Percentiles rank a stretch among this genome's conserved stretches.
Evolutionary conservation across 2,888 invertebrate genomes (phyloP).

Genomic region (Galerucella nymphaeae): DNA sequence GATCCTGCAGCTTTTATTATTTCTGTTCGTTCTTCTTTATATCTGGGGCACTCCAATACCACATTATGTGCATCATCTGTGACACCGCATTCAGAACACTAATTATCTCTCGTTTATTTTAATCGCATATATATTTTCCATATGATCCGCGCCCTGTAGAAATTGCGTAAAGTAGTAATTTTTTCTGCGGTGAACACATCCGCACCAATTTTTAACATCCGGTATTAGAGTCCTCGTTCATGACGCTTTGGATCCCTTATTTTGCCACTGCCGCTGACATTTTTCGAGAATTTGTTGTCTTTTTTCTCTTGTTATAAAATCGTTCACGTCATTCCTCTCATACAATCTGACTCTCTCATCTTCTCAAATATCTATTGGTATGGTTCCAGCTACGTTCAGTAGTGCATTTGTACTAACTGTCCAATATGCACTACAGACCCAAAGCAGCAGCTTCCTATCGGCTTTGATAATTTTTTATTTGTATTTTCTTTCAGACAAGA

Average conservation of each 20-base stretch:
- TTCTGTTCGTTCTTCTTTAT: no score
- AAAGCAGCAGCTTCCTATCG: not conserved
- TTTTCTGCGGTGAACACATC: slow-evolving; percentile 11
- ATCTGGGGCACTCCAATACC: not conserved
- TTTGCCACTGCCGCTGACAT: slow-evolving; percentile 22
- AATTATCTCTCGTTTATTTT: not conserved
- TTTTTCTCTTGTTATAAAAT: not conserved
- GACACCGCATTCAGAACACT: not conserved
- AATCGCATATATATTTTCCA: not conserved
- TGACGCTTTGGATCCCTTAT: not conserved
- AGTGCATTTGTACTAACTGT: not conserved
- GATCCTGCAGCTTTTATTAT: not conserved
- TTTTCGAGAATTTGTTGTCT: not conserved
- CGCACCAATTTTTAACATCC: slow-evolving; percentile 2
- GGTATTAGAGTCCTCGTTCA: slow-evolving; percentile 25
- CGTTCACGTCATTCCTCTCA: not conserved
- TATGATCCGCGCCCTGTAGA: not conserved
- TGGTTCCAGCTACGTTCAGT: not conserved
- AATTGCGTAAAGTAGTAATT: slow-evolving; percentile 1
- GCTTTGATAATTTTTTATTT: not conserved
- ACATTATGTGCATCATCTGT: not conserved
- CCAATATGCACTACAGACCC: not conserved
- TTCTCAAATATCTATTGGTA: not conserved
- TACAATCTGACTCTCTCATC: not conserved
- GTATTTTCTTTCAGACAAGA: not conserved